Base-by-base conservation (phyloP, 1,140 invertebrate species). In the Theocolax elegans region DNA sequence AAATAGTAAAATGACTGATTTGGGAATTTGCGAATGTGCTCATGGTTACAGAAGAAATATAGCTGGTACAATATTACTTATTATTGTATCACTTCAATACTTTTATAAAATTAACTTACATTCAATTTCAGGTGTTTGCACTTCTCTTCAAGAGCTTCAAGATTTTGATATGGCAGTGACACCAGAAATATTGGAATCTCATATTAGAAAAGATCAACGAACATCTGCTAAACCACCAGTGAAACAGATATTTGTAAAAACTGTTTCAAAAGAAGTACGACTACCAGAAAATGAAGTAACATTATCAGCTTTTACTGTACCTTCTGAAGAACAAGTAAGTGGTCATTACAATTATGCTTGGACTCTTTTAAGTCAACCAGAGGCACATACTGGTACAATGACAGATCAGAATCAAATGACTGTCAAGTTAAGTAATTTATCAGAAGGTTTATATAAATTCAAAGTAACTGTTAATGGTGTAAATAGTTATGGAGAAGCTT, bases 301-400 rank as follows among this genome's bases (percentile, higher is more conserved):
- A 4, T 83, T 97, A 38, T 92, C 91, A 17, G 94, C 93, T 1
- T 94, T 91, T 78, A 94, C 92, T 6, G 88, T 94, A 19, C 94
- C 94, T 42, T 89, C 91, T 74, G 62, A 71, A 44, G 92, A 93
- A 77, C 87, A 90, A 68, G 86, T 89, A 79, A 89, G 87, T 70
- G 90, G 90, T 56, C 91, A 92, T 80, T 97, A 96, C 80, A 92
- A 92, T 73, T 97, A 96, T 85, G 90, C 92, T 21, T 98, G 96
- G 96, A 93, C 90, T 23, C 86, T 97, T 13, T 87, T 97, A 38
- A 91, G 91, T 65, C 91, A 94, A 78, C 95, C 95, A 0, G 91
- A 92, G 75, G 91, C 90, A 23, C 92, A 93, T 60, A 83, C 83
- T 75, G 93, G 92, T 27, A 94, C 90, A 44, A 95, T 97, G 88